Base-by-base conservation (phyloP, 2,113 vertebrate species). In the Bos javanicus region DNA sequence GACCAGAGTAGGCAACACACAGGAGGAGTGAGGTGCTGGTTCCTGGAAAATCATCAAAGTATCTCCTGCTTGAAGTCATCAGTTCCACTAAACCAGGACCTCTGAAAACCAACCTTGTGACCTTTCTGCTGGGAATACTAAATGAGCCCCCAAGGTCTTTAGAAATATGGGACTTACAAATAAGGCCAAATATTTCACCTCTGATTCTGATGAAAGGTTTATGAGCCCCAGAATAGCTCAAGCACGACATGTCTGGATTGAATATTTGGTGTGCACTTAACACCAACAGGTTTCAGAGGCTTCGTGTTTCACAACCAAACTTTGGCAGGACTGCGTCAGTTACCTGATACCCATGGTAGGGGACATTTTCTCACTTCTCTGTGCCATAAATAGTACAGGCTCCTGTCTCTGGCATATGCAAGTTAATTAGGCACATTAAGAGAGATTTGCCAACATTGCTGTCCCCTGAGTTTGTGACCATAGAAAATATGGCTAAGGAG, bases 121-220 rank as follows among this genome's bases (percentile, higher is more conserved):
- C 97, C 98, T 97, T 88, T 93, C 97, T 95, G 85, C 90, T 95
- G 97, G 97, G 97, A 98, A 97, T 97, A 94, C 93, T 94, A 98
- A 98, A 97, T 96, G 96, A 98, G 97, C 96, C 98, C 96, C 98
- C 48, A 64, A 98, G 98, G 98, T 94, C 96, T 98, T 98, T 97
- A 98, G 97, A 98, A 98, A 98, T 97, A 97, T 94, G 95, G 98
- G 97, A 87, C 96, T 97, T 98, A 98, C 97, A 98, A 98, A 98
- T 97, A 98, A 98, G 95, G 95, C 97, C 91, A 98, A 98, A 94
- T 98, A 98, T 98, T 98, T 98, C 97, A 97, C 97, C 96, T 97
- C 97, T 78, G 84, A 97, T 97, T 97, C 97, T 94, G 98, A 98
- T 98, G 98, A 98, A 98, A 98, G 98, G 98, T 98, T 98, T 98